Evolutionary conservation across 2,797 vertebrate species (phyloP).

Genomic region (Intellagama lesueurii): DNA sequence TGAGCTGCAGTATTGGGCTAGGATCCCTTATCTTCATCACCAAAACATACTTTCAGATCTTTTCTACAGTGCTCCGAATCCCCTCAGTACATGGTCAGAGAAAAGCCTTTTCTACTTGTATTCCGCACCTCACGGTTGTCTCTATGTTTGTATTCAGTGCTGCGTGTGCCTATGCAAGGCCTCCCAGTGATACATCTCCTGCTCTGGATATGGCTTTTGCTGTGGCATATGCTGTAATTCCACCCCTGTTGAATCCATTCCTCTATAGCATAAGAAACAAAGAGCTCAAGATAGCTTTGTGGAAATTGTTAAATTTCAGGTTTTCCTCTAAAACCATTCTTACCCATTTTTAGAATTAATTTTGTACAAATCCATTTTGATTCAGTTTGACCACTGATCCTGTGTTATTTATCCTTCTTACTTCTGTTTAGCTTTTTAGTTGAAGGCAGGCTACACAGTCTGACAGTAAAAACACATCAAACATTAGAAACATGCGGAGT

Average conservation of each 20-base stretch:
- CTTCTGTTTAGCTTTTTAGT: too few relatives aligned
- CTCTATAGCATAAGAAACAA: constrained; percentile 8
- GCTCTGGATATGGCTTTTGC: background rate
- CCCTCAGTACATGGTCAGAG: background rate
- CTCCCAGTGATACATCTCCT: background rate
- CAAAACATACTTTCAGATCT: background rate
- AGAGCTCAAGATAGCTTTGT: background rate
- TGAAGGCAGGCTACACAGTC: too few relatives aligned
- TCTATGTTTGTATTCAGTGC: background rate
- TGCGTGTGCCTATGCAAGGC: background rate
- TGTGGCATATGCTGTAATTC: background rate
- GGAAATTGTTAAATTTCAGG: background rate
- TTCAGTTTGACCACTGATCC: too few relatives aligned
- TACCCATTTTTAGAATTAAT: too few relatives aligned
- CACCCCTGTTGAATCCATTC: background rate
- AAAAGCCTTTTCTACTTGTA: constrained; percentile 3
- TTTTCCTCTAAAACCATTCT: background rate
- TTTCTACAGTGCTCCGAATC: background rate
- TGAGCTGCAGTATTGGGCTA: background rate
- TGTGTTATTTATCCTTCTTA: too few relatives aligned
- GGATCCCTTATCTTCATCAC: constrained; percentile 15
- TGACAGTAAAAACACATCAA: too few relatives aligned
- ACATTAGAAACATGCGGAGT: too few relatives aligned
- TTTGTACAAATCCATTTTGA: too few relatives aligned
- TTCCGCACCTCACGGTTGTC: constrained; percentile 25